phyloP scores from a whole-genome alignment of 2,113 vertebrate genomes.

The Heteronetta atricapilla region DNA sequence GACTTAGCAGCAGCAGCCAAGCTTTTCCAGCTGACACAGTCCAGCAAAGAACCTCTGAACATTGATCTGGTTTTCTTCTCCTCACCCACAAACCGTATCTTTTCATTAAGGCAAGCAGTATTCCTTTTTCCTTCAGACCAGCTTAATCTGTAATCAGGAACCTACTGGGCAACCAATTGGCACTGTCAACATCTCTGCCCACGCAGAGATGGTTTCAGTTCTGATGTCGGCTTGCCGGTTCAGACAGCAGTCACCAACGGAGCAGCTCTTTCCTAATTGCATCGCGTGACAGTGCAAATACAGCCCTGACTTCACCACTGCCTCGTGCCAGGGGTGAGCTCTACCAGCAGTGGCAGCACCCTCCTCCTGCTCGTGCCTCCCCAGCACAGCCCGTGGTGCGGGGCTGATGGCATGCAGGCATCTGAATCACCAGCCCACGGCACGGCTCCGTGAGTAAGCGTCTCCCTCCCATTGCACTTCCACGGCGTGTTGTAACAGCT shows the following conservation, averaged over 20 bases:
- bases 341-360: background rate
- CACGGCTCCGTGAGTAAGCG: background rate
- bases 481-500: background rate
- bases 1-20: background rate
- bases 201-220: background rate
- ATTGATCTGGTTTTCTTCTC: background rate
- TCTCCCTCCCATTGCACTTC: background rate
- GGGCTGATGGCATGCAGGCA: background rate
- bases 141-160: background rate
- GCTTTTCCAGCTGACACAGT: background rate
- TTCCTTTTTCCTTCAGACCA: background rate
- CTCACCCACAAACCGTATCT: accelerated
- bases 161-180: background rate
- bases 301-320: background rate
- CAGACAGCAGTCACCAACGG: background rate
- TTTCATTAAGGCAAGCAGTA: background rate
- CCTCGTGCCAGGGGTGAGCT: background rate
- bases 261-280: background rate
- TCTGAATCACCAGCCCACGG: background rate
- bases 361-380: background rate
- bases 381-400: background rate
- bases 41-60: background rate
- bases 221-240: accelerated
- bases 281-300: background rate
- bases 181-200: background rate